These are phyloP conservation scores for Schizopygopsis pylzovi DNA, from an alignment of 2,797 vertebrate species.

Conservation along the genomic window DNA sequence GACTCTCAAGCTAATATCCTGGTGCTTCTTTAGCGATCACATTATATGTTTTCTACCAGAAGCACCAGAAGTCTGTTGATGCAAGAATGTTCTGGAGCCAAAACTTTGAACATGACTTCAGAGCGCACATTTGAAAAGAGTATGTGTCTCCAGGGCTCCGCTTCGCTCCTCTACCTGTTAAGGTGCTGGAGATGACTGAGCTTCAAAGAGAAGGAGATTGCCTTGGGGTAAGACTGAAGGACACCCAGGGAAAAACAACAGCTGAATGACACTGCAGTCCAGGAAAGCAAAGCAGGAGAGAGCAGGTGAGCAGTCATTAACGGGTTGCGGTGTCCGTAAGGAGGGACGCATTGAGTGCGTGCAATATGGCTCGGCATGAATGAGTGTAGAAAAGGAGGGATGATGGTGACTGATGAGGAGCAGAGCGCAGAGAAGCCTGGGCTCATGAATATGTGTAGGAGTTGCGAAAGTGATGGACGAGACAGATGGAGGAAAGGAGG, in stretches of 20 bases:
- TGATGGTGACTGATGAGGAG: slow-evolving; percentile 61
- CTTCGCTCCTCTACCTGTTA: slow-evolving; percentile 67
- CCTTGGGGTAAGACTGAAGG: neutral
- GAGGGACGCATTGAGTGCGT: neutral
- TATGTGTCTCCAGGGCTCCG: slow-evolving; percentile 63
- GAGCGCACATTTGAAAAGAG: slow-evolving; percentile 59
- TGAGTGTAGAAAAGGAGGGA: slow-evolving; percentile 60
- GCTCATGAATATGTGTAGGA: slow-evolving; percentile 57
- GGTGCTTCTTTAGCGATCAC: slow-evolving; percentile 48
- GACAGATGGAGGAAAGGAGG: slow-evolving; percentile 47
- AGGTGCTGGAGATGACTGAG: slow-evolving; percentile 66
- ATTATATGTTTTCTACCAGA: slow-evolving; percentile 58
- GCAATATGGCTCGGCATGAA: slow-evolving; percentile 60
- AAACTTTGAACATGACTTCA: slow-evolving; percentile 69
- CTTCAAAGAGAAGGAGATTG: slow-evolving; percentile 67
- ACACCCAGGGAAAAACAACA: slow-evolving; percentile 32
- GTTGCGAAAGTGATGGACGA: slow-evolving; percentile 61
- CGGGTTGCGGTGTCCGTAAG: slow-evolving; percentile 13
- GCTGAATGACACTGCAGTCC: slow-evolving; percentile 15
- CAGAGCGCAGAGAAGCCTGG: slow-evolving; percentile 24
- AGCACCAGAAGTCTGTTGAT: slow-evolving; percentile 64
- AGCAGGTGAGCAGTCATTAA: slow-evolving; percentile 53
- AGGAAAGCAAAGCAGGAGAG: slow-evolving; percentile 20
- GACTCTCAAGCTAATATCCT: slow-evolving; percentile 37
- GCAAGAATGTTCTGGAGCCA: slow-evolving; percentile 53